Percentiles rank a stretch among this genome's conserved stretches.
Evolutionary conservation across 2,113 vertebrate genomes (phyloP).

Genomic region (Protobothrops mucrosquamatus): DNA sequence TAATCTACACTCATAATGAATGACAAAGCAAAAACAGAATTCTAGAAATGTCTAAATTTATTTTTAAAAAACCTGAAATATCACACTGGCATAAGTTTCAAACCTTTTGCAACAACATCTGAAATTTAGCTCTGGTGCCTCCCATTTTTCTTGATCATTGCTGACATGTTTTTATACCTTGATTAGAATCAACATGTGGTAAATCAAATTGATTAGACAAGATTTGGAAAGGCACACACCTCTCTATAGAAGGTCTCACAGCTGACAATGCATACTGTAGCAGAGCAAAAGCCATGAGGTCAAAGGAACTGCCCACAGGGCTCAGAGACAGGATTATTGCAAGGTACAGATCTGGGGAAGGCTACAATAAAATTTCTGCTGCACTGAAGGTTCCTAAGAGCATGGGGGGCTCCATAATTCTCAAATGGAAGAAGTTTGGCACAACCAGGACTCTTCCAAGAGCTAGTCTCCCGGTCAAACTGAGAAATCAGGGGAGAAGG

Average conservation of each 20-base stretch:
- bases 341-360: too few species aligned
- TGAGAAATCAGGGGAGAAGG: background rate
- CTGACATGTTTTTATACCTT: background rate
- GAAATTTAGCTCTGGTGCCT: background rate
- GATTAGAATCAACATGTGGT: background rate
- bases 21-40: background rate
- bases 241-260: too few species aligned
- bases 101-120: background rate
- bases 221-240: background rate
- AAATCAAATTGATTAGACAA: background rate
- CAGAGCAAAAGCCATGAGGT: too few species aligned
- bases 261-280: too few species aligned
- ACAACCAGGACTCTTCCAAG: background rate
- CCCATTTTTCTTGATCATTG: background rate
- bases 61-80: background rate
- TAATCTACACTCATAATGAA: background rate
- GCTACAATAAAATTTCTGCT: too few species aligned
- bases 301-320: too few species aligned
- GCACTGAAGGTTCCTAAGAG: too few species aligned
- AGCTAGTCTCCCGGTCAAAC: background rate
- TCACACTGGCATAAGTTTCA: background rate
- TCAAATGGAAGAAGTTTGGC: background rate
- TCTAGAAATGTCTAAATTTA: background rate
- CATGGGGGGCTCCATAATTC: background rate
- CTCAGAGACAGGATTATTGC: too few species aligned